Conservation (phyloP, 2,113 vertebrate species). For the Lethenteron camtschaticum region DNA sequence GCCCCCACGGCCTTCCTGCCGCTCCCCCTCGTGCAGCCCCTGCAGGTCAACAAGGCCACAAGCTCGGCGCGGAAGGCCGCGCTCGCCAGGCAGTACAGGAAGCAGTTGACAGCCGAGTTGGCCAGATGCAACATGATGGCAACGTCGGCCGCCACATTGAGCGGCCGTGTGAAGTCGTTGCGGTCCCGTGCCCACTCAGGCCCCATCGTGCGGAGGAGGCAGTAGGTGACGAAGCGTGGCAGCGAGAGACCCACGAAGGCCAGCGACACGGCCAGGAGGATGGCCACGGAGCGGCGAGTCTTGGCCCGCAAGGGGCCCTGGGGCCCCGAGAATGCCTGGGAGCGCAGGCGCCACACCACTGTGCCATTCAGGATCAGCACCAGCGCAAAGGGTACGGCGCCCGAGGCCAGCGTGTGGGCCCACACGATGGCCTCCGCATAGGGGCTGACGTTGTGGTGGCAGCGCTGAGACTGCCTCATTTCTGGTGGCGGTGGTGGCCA, state of each 20-base stretch:
- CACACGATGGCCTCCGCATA: conserved; percentile 27
- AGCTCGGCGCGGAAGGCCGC: conserved; percentile 25
- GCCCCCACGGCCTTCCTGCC: not conserved
- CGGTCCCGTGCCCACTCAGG: conserved; percentile 23
- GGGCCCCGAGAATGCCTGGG: conserved; percentile 9
- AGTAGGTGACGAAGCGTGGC: conserved; percentile 35
- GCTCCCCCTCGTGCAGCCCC: conserved; percentile 8
- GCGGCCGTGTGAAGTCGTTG: conserved; percentile 24
- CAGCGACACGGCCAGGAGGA: conserved; percentile 24
- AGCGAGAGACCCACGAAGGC: conserved; percentile 27
- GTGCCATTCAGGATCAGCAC: conserved; percentile 29
- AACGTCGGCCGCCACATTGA: conserved; percentile 26
- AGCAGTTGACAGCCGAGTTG: conserved; percentile 34
- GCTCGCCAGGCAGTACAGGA: conserved; percentile 35
- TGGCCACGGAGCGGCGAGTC: not conserved
- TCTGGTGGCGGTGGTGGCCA: too few species aligned
- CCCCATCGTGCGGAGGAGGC: conserved; percentile 31
- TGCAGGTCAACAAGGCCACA: conserved; percentile 15
- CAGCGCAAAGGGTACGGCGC: conserved; percentile 26
- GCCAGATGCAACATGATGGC: conserved; percentile 41
- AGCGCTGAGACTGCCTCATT: conserved; percentile 10
- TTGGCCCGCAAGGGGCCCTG: too few species aligned
- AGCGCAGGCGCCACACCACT: conserved; percentile 24
- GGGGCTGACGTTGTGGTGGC: conserved; percentile 18
- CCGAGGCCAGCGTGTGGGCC: conserved; percentile 28